phyloP scores from a whole-genome alignment of 1,140 invertebrate species.

The Drosophila nebulosa region DNA sequence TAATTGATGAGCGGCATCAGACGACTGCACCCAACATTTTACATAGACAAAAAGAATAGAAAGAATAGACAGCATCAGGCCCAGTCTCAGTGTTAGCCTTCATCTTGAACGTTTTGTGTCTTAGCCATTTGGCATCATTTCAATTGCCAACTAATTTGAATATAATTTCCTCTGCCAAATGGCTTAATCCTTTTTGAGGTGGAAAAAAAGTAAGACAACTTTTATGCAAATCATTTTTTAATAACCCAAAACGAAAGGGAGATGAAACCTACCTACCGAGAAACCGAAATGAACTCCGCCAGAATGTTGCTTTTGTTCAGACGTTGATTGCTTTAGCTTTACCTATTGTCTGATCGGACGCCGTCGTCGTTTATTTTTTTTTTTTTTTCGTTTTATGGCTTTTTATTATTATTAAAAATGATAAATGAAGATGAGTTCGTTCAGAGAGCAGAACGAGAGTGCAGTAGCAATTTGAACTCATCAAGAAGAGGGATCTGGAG shows the following conservation, averaged over 20 bases:
- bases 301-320: conserved; percentile 15
- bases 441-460: conserved; percentile 22
- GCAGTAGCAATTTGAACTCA: conserved; percentile 74
- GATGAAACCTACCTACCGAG: neutral
- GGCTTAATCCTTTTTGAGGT: conserved; percentile 64
- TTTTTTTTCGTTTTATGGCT: conserved; percentile 61
- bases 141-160: conserved; percentile 76
- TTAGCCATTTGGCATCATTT: conserved; percentile 69
- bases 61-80: conserved; percentile 16
- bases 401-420: conserved; percentile 79
- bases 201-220: conserved; percentile 9
- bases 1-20: conserved; percentile 62
- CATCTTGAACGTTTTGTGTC: neutral
- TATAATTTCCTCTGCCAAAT: conserved; percentile 76
- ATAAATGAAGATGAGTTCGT: conserved; percentile 72
- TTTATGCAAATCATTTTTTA: conserved; percentile 78
- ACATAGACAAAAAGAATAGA: neutral
- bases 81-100: neutral
- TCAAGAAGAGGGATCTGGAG: conserved; percentile 26
- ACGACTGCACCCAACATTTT: conserved; percentile 23
- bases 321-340: conserved; percentile 49
- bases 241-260: conserved; percentile 47
- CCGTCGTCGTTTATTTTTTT: too few species aligned
- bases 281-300: neutral
- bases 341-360: conserved; percentile 46